Evolutionary conservation across 1,140 invertebrate species (phyloP), one percentile per base, ranked within the genome.

Genomic region (Halyomorpha halys): DNA sequence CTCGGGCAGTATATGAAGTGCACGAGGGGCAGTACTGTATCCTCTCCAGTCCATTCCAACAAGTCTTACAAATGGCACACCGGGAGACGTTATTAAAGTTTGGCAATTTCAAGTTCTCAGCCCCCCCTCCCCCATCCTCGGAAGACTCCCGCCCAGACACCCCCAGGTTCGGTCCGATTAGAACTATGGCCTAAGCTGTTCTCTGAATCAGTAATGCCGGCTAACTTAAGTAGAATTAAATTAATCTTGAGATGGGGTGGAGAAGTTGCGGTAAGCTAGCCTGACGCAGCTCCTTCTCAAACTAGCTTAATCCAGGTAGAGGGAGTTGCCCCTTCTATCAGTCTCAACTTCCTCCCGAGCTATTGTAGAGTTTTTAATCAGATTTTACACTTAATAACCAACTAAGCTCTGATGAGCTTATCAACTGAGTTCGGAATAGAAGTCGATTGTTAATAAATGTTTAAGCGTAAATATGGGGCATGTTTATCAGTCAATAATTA

Each of bases 171-270:
- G 53, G 23, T 56, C 53, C 53, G 53, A 56, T 56, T 56, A 56
- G 53, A 56, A 56, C 53, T 56, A 56, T 56, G 53, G 53, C 53
- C 53, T 56, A 56, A 56, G 53, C 53, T 56, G 18, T 25, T 25
- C 53, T 23, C 53, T 56, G 53, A 56, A 56, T 56, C 53, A 56
- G 53, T 56, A 56, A 56, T 56, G 53, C 53, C 53, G 53, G 53
- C 53, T 56, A 56, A 56, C 53, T 56, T 56, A 56, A 56, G 53
- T 56, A 21, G 53, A 56, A 56, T 56, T 56, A 56, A 56, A 56
- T 56, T 56, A 56, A 56, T 56, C 53, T 56, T 56, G 53, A 56
- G 53, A 56, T 56, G 53, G 53, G 53, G 8, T 13, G 18, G 53
- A 56, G 53, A 56, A 56, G 53, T 56, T 56, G 53, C 19, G 53